Conservation (phyloP, 2,888 invertebrate species). For the Incurvaria masculella region DNA sequence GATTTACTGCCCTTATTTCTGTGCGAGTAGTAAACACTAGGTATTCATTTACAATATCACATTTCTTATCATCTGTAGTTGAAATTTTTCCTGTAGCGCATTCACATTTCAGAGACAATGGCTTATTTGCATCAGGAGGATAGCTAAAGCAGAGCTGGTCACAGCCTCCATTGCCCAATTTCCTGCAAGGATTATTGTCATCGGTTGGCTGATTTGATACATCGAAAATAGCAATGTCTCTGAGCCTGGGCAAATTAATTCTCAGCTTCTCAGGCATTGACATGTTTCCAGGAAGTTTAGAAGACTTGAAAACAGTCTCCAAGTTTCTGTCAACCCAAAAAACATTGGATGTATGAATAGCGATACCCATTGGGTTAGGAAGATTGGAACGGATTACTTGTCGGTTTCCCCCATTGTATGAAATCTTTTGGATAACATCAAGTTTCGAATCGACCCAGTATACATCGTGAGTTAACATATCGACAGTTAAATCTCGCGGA, state of each 20-base stretch:
- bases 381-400: constrained; percentile 82
- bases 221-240: constrained; percentile 92
- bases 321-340: constrained; percentile 96
- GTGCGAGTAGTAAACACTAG: constrained; percentile 92
- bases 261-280: constrained; percentile 69
- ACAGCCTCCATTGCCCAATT: constrained; percentile 78
- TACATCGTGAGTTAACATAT: constrained; percentile 90
- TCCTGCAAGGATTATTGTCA: constrained; percentile 76
- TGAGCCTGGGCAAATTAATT: constrained; percentile 78
- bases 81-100: constrained; percentile 85
- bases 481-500: constrained; percentile 88
- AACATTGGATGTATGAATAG: constrained; percentile 77
- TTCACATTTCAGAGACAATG: constrained; percentile 71
- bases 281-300: constrained; percentile 71
- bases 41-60: constrained; percentile 83
- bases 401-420: constrained; percentile 75
- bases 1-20: constrained; percentile 86
- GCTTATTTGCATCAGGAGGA: constrained; percentile 63
- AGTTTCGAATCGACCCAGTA: constrained; percentile 97
- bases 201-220: constrained; percentile 82
- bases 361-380: constrained; percentile 92
- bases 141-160: constrained; percentile 95
- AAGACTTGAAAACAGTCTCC: constrained; percentile 76
- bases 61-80: constrained; percentile 63
- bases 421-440: constrained; percentile 93